Evolutionary conservation across 1,140 invertebrate genomes (phyloP).

Genomic region (Cherax destructor): DNA sequence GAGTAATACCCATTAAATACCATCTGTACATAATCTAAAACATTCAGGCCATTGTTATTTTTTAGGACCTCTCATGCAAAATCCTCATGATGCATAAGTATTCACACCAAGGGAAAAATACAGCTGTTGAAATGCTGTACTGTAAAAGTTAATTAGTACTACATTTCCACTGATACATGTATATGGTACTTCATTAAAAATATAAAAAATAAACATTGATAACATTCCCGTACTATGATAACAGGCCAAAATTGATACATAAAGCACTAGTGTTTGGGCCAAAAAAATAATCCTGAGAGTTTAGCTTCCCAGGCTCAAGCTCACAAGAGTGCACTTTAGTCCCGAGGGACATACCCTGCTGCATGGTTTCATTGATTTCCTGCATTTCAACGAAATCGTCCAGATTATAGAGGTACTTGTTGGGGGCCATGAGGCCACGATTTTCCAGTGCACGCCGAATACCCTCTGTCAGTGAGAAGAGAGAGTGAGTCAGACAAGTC

Average conservation of each 20-base stretch:
- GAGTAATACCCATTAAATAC: background rate
- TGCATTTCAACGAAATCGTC: constrained; percentile 70
- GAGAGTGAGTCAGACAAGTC: constrained; percentile 28
- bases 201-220: background rate
- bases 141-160: background rate
- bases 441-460: constrained; percentile 68
- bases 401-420: constrained; percentile 72
- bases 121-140: background rate
- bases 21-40: background rate
- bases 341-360: constrained; percentile 63
- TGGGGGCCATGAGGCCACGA: constrained; percentile 68
- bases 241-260: constrained; percentile 1
- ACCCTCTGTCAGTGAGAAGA: constrained; percentile 66
- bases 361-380: constrained; percentile 70
- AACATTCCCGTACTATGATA: constrained; percentile 34
- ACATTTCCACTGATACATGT: constrained; percentile 5
- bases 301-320: constrained; percentile 29
- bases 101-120: background rate
- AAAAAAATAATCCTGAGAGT: constrained; percentile 24
- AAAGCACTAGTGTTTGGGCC: constrained; percentile 37
- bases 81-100: background rate
- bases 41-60: background rate
- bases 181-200: constrained; percentile 2
- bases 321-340: constrained; percentile 38
- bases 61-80: constrained; percentile 5